Evolutionary conservation across 2,113 vertebrate species (phyloP).

Genomic region (Protobothrops mucrosquamatus): DNA sequence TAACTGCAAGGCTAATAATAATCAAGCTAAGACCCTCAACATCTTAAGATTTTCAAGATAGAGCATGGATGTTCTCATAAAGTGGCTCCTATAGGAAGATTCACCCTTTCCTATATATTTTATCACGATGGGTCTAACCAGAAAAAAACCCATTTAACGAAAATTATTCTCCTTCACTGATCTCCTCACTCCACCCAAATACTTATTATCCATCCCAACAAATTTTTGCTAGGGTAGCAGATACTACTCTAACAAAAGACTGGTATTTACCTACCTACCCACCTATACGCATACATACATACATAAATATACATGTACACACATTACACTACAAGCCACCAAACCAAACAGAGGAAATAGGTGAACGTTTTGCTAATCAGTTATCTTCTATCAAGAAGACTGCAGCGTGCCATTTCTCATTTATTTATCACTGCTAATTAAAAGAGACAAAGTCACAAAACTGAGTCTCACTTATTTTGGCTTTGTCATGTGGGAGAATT

Average conservation of each 20-base stretch:
- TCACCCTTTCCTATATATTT: background rate
- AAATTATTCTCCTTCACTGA: background rate
- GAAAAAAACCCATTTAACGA: background rate
- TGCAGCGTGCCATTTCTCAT: background rate
- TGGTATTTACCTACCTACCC: no score
- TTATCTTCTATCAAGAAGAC: background rate
- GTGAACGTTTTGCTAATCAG: no score
- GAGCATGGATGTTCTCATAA: background rate
- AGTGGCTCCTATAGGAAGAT: background rate
- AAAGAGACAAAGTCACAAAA: background rate
- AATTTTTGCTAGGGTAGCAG: background rate
- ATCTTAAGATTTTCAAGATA: background rate
- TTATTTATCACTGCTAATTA: background rate
- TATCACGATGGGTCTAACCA: background rate
- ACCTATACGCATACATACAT: no score
- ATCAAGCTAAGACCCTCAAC: background rate
- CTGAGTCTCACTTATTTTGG: no score
- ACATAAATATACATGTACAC: no score
- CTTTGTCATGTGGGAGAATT: no score
- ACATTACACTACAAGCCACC: no score
- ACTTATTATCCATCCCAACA: background rate
- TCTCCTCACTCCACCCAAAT: background rate
- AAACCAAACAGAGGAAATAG: no score
- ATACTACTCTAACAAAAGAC: background rate
- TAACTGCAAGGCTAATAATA: background rate